Base-by-base conservation (phyloP, 2,888 invertebrate genomes). In the Kuschelorhynchus macadamiae region DNA sequence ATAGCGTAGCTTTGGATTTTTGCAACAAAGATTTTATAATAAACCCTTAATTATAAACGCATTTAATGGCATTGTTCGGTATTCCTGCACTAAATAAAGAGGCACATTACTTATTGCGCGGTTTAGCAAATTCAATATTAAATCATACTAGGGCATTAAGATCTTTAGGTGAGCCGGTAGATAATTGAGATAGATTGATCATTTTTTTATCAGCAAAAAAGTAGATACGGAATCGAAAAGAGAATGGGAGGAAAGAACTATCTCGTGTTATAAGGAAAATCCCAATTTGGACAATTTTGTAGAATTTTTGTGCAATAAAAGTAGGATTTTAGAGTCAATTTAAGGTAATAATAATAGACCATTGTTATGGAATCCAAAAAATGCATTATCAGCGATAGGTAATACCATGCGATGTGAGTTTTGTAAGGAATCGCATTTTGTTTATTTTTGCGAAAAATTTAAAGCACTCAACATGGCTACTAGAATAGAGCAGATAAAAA, bases 361-460 rank as follows among this genome's bases (percentile, higher is more conserved):
- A n/a, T n/a, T n/a, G n/a, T n/a, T n/a, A n/a, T n/a, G n/a, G n/a
- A n/a, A n/a, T n/a, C n/a, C n/a, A n/a, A n/a, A n/a, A n/a, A n/a
- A n/a, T n/a, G n/a, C n/a, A n/a, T n/a, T n/a, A n/a, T n/a, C n/a
- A n/a, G n/a, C n/a, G n/a, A n/a, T n/a, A n/a, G n/a, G n/a, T n/a
- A n/a, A n/a, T n/a, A n/a, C n/a, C 11, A 16, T 5, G 25, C 25
- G 16, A 14, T 47, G 47, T 9, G 14, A 52, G 14, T 16, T 32
- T 52, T 30, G 44, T 30, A 56, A 44, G 44, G 56, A 44, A 9
- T 25, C 44, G 1, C 42, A 56, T 20, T 55, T 55, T 39, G 55
- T 55, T 1, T 55, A 55, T 14, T 39, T 8, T 12, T 36, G 11
- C 39, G 41, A 18, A 55, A 41, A 16, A 14, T 11, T 25, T 25